Conservation (phyloP, 2,888 invertebrate species). For the Tiliacea citrago region DNA sequence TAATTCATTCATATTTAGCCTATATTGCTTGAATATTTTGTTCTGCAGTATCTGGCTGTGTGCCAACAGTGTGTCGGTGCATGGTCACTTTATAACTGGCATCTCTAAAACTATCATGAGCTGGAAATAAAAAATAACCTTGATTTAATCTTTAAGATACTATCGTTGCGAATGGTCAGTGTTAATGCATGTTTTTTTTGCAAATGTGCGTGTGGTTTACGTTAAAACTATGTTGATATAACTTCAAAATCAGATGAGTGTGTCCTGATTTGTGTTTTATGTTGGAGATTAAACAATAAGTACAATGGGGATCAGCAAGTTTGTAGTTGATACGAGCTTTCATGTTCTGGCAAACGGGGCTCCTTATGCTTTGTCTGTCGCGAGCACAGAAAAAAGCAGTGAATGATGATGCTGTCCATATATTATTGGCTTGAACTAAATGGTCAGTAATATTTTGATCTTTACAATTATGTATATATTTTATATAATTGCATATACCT, state of each 20-base stretch:
- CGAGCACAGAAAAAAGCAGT: background rate
- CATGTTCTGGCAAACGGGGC: no score
- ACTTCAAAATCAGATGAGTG: background rate
- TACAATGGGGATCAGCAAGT: background rate
- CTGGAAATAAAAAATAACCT: slow-evolving; percentile 67
- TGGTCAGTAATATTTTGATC: background rate
- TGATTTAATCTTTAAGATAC: slow-evolving; percentile 59
- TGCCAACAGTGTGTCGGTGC: slow-evolving; percentile 72
- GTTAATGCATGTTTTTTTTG: slow-evolving; percentile 12
- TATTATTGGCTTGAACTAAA: background rate
- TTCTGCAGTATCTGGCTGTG: slow-evolving; percentile 73
- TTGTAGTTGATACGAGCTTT: background rate
- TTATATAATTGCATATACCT: no score
- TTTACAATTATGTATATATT: no score
- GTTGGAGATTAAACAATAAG: background rate
- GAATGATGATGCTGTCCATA: no score
- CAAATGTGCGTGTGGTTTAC: background rate
- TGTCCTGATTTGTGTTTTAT: background rate
- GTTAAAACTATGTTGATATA: background rate
- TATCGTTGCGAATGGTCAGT: slow-evolving; percentile 45
- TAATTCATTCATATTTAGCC: slow-evolving; percentile 70
- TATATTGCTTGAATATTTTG: slow-evolving; percentile 69
- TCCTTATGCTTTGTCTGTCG: background rate
- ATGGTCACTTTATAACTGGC: slow-evolving; percentile 64
- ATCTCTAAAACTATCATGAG: slow-evolving; percentile 61